phyloP scores from a whole-genome alignment of 2,888 invertebrate genomes.

The Leptopilina drosophilae region DNA sequence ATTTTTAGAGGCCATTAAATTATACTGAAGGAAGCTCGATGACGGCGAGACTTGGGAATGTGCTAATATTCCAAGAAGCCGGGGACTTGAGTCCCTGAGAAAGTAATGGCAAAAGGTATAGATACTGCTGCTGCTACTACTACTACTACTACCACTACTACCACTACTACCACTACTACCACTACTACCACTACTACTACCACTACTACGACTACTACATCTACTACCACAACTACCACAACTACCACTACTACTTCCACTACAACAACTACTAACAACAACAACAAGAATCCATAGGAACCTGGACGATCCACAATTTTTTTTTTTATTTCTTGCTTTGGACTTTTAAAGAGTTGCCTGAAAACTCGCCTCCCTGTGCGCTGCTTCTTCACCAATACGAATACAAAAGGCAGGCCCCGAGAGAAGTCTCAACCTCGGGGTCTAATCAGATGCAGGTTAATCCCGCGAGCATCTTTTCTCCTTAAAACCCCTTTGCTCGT shows the following conservation, averaged over 20 bases:
- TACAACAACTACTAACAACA: background rate
- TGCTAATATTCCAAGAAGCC: slow-evolving; percentile 30
- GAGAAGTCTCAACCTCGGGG: slow-evolving; percentile 58
- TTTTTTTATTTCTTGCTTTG: slow-evolving; percentile 37
- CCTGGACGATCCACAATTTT: slow-evolving; percentile 12
- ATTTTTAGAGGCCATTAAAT: slow-evolving; percentile 38
- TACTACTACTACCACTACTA: background rate
- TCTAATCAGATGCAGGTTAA: slow-evolving; percentile 65
- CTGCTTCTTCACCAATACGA: slow-evolving; percentile 38
- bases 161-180: too few relatives aligned
- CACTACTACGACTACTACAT: background rate
- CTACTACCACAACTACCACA: too few relatives aligned
- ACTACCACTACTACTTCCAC: too few relatives aligned
- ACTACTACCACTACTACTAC: background rate
- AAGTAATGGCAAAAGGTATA: slow-evolving; percentile 23
- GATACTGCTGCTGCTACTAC: background rate
- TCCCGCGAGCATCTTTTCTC: slow-evolving; percentile 52
- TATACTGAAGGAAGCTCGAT: slow-evolving; percentile 24
- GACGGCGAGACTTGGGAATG: slow-evolving; percentile 39
- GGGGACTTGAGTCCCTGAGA: slow-evolving; percentile 33
- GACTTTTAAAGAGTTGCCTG: slow-evolving; percentile 47
- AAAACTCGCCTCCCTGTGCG: slow-evolving; percentile 50
- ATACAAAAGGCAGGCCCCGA: slow-evolving; percentile 42
- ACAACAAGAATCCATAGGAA: background rate
- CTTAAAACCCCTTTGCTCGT: slow-evolving; percentile 34